Conservation (phyloP, 2,888 invertebrate genomes). For the Eulithis prunata region DNA sequence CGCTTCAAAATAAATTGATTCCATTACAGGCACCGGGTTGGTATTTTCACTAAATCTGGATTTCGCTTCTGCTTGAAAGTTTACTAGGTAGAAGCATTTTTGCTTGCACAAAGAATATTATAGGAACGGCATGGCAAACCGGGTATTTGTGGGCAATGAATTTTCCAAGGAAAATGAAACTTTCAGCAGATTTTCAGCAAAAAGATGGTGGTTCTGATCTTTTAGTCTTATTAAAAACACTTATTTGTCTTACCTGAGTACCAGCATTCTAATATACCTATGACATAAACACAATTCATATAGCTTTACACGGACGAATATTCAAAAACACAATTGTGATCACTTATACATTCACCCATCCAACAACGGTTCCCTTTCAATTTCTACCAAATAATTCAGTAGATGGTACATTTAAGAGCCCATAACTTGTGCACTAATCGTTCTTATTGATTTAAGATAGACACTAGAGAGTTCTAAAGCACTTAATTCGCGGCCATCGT, state of each 20-base stretch:
- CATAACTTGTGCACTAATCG: constrained; percentile 14
- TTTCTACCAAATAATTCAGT: not conserved
- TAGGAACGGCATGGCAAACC: not conserved
- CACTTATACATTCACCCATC: not conserved
- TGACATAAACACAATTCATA: too few species aligned
- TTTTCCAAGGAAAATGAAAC: not conserved
- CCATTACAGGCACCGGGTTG: not conserved
- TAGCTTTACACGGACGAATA: not conserved
- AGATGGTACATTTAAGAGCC: not conserved
- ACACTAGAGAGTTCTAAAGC: constrained; percentile 17
- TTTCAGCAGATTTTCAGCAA: not conserved
- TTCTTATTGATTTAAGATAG: constrained; percentile 26
- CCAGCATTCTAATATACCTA: too few species aligned
- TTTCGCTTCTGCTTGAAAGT: not conserved
- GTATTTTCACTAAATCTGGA: constrained; percentile 2
- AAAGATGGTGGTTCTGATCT: too few species aligned
- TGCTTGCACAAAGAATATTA: not conserved
- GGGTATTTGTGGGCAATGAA: not conserved
- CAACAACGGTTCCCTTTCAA: too few species aligned
- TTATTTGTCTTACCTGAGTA: too few species aligned
- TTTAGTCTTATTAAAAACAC: too few species aligned
- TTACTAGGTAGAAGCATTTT: constrained; percentile 4
- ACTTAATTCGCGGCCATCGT: constrained; percentile 31
- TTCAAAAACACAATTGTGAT: not conserved
- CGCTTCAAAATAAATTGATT: not conserved